Conservation (phyloP, 2,888 invertebrate genomes). For the Cylindroiulus punctatus region DNA sequence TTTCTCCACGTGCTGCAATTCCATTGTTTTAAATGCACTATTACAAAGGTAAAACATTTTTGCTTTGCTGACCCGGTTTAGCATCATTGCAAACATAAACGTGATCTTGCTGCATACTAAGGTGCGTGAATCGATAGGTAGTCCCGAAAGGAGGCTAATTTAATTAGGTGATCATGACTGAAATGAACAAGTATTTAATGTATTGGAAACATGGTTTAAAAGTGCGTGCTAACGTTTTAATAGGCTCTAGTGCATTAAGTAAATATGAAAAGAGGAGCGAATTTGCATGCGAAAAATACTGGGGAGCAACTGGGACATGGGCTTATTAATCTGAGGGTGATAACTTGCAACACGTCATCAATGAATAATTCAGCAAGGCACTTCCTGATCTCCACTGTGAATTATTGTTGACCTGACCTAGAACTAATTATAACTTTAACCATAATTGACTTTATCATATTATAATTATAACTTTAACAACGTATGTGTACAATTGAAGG, state of each 20-base stretch:
- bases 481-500: too few species aligned
- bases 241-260: conserved; percentile 30
- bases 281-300: conserved; percentile 25
- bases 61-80: background rate
- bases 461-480: too few species aligned
- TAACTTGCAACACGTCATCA: background rate
- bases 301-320: background rate
- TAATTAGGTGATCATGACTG: conserved; percentile 30
- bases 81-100: background rate
- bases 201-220: conserved; percentile 9
- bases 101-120: background rate
- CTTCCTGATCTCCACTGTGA: background rate
- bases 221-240: conserved; percentile 45
- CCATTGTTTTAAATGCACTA: too few species aligned
- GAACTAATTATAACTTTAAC: background rate
- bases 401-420: background rate
- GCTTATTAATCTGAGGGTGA: background rate
- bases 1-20: too few species aligned
- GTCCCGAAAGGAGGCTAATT: background rate
- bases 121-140: background rate
- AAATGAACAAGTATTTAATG: conserved; percentile 35
- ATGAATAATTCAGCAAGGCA: conserved; percentile 25
- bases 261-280: background rate
- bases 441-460: too few species aligned
- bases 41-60: background rate